A percentile compares a stretch with the other conserved stretches of the same genome.
Conservation (phyloP, 2,888 invertebrate genomes). For the Omphaloscelis lunosa region DNA sequence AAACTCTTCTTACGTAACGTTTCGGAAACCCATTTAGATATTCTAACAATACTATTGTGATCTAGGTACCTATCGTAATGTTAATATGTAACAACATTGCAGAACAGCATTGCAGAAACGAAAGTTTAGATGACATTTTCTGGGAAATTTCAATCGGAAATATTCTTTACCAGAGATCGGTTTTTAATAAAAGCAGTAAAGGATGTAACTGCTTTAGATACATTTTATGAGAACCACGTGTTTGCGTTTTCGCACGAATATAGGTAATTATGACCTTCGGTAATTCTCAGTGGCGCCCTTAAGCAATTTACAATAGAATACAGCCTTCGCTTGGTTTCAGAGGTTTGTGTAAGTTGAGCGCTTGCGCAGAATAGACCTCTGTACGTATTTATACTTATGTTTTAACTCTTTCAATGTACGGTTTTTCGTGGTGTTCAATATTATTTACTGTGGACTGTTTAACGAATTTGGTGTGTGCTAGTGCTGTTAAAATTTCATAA, state of each 20-base stretch:
- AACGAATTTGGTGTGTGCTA: conserved; percentile 54
- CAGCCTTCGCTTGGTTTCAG: conserved; percentile 76
- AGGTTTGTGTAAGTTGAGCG: conserved; percentile 76
- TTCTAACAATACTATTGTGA: conserved; percentile 45
- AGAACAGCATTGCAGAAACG: conserved; percentile 6
- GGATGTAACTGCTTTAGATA: conserved; percentile 6
- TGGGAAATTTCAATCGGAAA: neutral
- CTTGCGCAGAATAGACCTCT: conserved; percentile 75
- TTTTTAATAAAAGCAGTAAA: neutral
- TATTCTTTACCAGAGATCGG: neutral
- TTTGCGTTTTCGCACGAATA: conserved; percentile 29
- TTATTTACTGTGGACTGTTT: conserved; percentile 46
- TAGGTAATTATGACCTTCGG: conserved; percentile 66
- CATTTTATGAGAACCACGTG: conserved; percentile 34
- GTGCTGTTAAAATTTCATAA: conserved; percentile 54
- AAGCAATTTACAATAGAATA: conserved; percentile 75
- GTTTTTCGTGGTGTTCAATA: conserved; percentile 31
- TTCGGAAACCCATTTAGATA: conserved; percentile 30
- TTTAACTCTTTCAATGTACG: conserved; percentile 26
- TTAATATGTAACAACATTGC: conserved; percentile 28
- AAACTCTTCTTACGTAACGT: conserved; percentile 17
- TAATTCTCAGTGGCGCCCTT: conserved; percentile 63
- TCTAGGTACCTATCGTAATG: conserved; percentile 27
- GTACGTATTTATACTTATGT: conserved; percentile 16
- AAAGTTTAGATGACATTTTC: conserved; percentile 1